phyloP scores from a whole-genome alignment of 2,797 vertebrate genomes.

The Diplodus sargus region DNA sequence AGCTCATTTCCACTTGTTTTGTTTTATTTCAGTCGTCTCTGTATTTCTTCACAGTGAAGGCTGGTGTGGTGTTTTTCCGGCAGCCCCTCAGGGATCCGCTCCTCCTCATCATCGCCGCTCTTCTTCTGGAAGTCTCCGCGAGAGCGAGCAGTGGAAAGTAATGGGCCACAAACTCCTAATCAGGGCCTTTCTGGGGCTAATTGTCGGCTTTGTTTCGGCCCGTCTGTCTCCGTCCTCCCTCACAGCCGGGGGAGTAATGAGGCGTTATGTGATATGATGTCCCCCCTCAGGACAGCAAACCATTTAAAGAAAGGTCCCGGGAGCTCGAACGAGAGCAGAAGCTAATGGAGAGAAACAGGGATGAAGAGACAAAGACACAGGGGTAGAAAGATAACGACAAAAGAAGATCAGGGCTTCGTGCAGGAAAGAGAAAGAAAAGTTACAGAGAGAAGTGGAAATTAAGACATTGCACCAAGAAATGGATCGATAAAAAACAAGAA shows the following conservation, averaged over 20 bases:
- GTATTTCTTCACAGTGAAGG: background rate
- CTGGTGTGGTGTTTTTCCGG: slow-evolving; percentile 12
- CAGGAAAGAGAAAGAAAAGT: slow-evolving; percentile 9
- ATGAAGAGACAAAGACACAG: background rate
- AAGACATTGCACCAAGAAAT: slow-evolving; percentile 2
- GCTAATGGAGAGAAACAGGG: slow-evolving; percentile 55
- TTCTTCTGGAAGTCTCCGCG: slow-evolving; percentile 25
- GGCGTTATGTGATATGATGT: slow-evolving; percentile 49
- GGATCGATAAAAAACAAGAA: slow-evolving; percentile 45
- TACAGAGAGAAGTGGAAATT: slow-evolving; percentile 8
- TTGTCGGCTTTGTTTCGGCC: slow-evolving; percentile 49
- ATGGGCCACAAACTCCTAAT: slow-evolving; percentile 74
- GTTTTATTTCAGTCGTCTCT: slow-evolving; percentile 10
- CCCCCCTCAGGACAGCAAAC: slow-evolving; percentile 55
- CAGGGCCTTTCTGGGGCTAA: slow-evolving; percentile 65
- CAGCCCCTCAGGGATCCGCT: slow-evolving; percentile 26
- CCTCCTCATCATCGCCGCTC: slow-evolving; percentile 13
- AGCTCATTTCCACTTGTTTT: slow-evolving; percentile 10
- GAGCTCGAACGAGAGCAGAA: slow-evolving; percentile 19
- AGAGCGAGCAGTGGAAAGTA: slow-evolving; percentile 46
- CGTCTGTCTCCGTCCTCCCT: slow-evolving; percentile 55
- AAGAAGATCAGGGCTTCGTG: background rate
- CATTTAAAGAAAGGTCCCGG: slow-evolving; percentile 34
- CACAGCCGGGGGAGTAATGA: slow-evolving; percentile 66
- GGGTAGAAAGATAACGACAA: background rate